These are phyloP conservation scores for Pseudomyrmex flavicornis DNA, from an alignment of 1,140 invertebrate genomes.

Conservation along the genomic window DNA sequence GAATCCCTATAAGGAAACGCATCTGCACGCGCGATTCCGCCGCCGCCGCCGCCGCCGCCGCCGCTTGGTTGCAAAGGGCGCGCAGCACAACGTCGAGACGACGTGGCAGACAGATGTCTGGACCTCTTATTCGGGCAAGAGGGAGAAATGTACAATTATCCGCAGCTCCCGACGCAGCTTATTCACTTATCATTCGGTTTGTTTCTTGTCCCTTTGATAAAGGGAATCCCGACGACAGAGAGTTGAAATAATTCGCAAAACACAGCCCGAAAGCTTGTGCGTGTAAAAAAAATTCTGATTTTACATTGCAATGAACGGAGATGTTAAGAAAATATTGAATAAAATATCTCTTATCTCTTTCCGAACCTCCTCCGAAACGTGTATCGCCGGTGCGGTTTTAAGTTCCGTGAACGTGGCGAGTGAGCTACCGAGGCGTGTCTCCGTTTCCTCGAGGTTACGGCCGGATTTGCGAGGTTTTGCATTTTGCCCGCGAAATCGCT, in stretches of 20 bases:
- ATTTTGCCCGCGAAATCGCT: constrained; percentile 36
- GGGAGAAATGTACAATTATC: not conserved
- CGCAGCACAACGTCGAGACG: constrained; percentile 38
- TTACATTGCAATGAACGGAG: not conserved
- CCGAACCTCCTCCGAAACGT: constrained; percentile 40
- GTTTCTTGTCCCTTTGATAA: not conserved
- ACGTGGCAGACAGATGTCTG: constrained; percentile 66
- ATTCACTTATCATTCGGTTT: not conserved
- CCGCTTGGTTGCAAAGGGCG: constrained; percentile 11
- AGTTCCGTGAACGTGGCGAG: constrained; percentile 56
- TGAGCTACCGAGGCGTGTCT: constrained; percentile 66
- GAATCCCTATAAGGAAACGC: constrained; percentile 74
- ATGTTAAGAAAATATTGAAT: not conserved
- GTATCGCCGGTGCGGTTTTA: constrained; percentile 45
- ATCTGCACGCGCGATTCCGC: constrained; percentile 76
- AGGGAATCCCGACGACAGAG: not conserved
- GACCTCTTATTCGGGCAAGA: constrained; percentile 17
- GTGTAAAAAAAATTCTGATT: not conserved
- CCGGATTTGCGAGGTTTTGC: constrained; percentile 53
- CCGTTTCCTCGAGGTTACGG: constrained; percentile 63
- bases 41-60: constrained; percentile 40
- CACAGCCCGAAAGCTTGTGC: too few species aligned
- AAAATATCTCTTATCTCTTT: constrained; percentile 6
- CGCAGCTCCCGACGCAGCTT: not conserved
- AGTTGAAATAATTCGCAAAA: not conserved